A percentile compares a stretch with the other conserved stretches of the same genome.
Conservation (phyloP, 2,113 vertebrate genomes). For the Ageneiosus marmoratus region DNA sequence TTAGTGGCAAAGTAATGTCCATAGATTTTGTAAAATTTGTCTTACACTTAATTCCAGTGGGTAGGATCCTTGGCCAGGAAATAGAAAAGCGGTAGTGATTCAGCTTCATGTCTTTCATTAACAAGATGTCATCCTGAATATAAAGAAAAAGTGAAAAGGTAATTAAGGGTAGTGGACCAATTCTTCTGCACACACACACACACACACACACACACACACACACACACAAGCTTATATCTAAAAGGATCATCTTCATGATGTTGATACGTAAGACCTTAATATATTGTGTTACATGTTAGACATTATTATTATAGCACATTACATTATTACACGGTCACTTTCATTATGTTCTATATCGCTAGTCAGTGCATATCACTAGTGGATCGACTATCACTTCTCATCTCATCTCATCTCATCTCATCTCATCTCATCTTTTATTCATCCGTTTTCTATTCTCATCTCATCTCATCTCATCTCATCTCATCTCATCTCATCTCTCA, state of each 20-base stretch:
- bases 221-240: neutral
- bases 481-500: no score
- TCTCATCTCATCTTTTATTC: no score
- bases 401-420: no score
- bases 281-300: neutral
- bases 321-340: no score
- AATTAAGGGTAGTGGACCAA: neutral
- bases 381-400: no score
- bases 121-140: constrained; percentile 78
- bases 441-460: no score
- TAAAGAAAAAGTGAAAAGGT: neutral
- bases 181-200: neutral
- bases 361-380: no score
- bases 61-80: constrained; percentile 90
- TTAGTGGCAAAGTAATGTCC: neutral
- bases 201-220: no score
- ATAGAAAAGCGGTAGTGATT: constrained; percentile 87
- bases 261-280: neutral
- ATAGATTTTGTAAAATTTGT: no score
- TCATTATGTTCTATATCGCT: no score
- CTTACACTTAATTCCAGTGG: constrained; percentile 81
- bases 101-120: constrained; percentile 83
- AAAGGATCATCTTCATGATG: neutral
- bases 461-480: no score
- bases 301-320: no score